Evolutionary conservation across 2,888 invertebrate genomes (phyloP), one percentile per base, ranked within the genome.

Genomic region (Gryllus longicercus): DNA sequence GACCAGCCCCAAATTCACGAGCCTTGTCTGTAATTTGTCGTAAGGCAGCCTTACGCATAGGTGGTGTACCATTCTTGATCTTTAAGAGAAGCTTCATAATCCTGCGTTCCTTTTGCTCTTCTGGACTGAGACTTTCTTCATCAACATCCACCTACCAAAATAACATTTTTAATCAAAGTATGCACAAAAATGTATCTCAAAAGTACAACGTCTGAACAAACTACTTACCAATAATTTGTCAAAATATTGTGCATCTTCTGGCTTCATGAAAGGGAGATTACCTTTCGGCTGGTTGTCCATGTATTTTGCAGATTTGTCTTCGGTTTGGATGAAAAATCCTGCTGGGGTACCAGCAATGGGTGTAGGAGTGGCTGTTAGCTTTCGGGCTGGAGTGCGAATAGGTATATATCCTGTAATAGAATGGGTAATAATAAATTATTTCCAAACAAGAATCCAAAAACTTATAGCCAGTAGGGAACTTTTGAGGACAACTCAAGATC

Each of bases 191-290:
- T 11, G 2, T 11, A 23, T 11, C 76, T 38, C n/a, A 21, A 76
- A 23, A 4, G 16, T n/a, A 21, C 0, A 23, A 23, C 2, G n/a
- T 14, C 12, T 14, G 23, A 77, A 50, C 21, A 75, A 5, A 38
- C 51, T n/a, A 87, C 84, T 84, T 82, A 86, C 93, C 83, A 99
- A 90, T 83, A 99, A 90, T 88, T 99, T 99, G 88, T 99, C 99
- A 88, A 99, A 99, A 89, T 99, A 99, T 89, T 99, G 99, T 77
- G 99, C 98, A 89, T 98, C 98, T 88, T 99, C 99, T 0, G 99
- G 99, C 87, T 99, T 99, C 93, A 99, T 95, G 87, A 99, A 97
- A 21, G 99, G 99, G 84, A 99, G 90, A 89, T 99, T 99, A 1
- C 95, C 95, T 87, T 98, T 98, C 1, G 99, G 99, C 89, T 99